phyloP scores from a whole-genome alignment of 2,888 invertebrate species.

The Tenthredo livida region DNA sequence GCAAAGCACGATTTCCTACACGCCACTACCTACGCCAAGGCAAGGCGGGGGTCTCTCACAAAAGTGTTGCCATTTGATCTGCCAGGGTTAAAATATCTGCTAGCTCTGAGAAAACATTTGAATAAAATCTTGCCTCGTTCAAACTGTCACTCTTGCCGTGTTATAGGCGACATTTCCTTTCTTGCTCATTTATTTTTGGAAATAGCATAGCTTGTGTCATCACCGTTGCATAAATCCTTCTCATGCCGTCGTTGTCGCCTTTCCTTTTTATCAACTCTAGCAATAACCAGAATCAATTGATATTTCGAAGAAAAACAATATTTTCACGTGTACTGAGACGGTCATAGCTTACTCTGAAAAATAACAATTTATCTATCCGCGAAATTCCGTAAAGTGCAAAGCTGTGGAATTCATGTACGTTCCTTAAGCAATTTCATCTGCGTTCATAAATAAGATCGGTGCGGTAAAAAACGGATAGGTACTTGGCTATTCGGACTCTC shows the following conservation, averaged over 20 bases:
- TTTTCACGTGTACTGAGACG: neutral
- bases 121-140: conserved; percentile 36
- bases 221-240: neutral
- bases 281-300: neutral
- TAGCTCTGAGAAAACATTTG: conserved; percentile 26
- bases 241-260: neutral
- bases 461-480: neutral
- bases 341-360: neutral
- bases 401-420: neutral
- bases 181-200: conserved; percentile 19
- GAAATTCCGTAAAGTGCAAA: conserved; percentile 22
- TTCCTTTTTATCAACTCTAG: neutral
- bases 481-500: neutral
- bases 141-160: conserved; percentile 29
- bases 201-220: conserved; percentile 10
- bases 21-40: neutral
- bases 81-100: conserved; percentile 29
- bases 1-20: conserved; percentile 13
- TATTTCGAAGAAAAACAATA: neutral
- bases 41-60: neutral
- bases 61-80: conserved; percentile 42
- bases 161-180: conserved; percentile 25
- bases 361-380: conserved; percentile 1
- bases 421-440: conserved; percentile 1
- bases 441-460: conserved; percentile 25